phyloP scores from a whole-genome alignment of 2,888 invertebrate species.

The Athalia circularis region DNA sequence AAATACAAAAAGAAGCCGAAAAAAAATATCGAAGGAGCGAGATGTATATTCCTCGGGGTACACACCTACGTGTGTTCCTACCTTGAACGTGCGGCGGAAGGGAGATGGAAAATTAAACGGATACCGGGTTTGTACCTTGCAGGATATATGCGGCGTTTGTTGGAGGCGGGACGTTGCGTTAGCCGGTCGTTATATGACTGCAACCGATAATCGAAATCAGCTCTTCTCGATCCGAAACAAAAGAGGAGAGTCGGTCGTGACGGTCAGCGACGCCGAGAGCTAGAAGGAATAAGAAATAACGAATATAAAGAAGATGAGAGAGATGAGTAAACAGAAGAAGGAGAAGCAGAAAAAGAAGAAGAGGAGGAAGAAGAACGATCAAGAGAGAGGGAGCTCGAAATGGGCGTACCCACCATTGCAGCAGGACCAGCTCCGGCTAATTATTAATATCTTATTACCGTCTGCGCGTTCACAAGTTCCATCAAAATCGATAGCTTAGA shows the following conservation, averaged over 20 bases:
- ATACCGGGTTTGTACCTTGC: not conserved
- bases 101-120: not conserved
- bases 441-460: slow-evolving; percentile 71
- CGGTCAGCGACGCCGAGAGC: slow-evolving; percentile 26
- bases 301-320: not conserved
- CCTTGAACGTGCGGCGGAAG: too few relatives aligned
- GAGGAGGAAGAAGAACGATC: slow-evolving; percentile 8
- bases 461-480: slow-evolving; percentile 50
- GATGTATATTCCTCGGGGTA: not conserved
- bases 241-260: slow-evolving; percentile 51
- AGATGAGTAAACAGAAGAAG: not conserved
- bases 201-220: slow-evolving; percentile 70
- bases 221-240: slow-evolving; percentile 66
- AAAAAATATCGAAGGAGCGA: not conserved
- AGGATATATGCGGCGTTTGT: slow-evolving; percentile 68
- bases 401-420: slow-evolving; percentile 34
- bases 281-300: not conserved
- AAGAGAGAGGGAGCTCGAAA: not conserved
- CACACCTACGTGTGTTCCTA: not conserved
- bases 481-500: not conserved
- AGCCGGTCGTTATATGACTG: slow-evolving; percentile 69
- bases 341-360: not conserved
- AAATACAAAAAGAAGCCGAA: slow-evolving; percentile 62
- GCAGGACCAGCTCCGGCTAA: slow-evolving; percentile 54
- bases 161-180: slow-evolving; percentile 71